A percentile compares a stretch with the other conserved stretches of the same genome.
Evolutionary conservation across 2,888 invertebrate species (phyloP).

Genomic region (Leptopilina syphax): DNA sequence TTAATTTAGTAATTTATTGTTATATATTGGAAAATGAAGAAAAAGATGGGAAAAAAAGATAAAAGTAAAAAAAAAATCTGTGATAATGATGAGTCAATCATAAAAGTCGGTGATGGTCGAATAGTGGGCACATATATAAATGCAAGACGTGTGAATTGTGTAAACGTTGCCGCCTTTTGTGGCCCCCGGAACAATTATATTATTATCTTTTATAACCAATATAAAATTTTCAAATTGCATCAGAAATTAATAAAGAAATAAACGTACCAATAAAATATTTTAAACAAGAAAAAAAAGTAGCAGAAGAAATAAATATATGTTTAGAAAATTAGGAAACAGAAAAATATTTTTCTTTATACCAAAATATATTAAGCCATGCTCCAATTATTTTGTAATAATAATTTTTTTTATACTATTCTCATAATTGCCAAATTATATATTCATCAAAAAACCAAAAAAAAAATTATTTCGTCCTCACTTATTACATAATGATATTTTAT

Average conservation of each 20-base stretch:
- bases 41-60: too few species aligned
- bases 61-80: background rate
- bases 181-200: constrained; percentile 13
- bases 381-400: background rate
- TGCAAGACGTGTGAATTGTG: constrained; percentile 18
- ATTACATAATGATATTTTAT: too few species aligned
- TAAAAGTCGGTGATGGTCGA: constrained; percentile 35
- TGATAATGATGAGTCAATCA: constrained; percentile 1
- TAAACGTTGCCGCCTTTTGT: constrained; percentile 16
- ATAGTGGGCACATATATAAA: constrained; percentile 21
- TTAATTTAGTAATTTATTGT: background rate
- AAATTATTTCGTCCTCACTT: too few species aligned
- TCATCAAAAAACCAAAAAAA: too few species aligned
- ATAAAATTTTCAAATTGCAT: background rate
- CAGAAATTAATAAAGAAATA: constrained; percentile 6
- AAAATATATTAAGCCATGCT: background rate
- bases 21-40: background rate
- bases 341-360: background rate
- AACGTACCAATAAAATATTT: background rate
- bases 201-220: background rate
- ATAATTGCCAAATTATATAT: too few species aligned
- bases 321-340: background rate
- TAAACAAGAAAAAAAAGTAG: too few species aligned
- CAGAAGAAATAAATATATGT: background rate
- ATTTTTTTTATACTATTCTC: too few species aligned